A percentile compares a stretch with the other conserved stretches of the same genome.
These are phyloP conservation scores for Xyliphius kryptos DNA, from an alignment of 2,113 vertebrate species.

Conservation along the genomic window DNA sequence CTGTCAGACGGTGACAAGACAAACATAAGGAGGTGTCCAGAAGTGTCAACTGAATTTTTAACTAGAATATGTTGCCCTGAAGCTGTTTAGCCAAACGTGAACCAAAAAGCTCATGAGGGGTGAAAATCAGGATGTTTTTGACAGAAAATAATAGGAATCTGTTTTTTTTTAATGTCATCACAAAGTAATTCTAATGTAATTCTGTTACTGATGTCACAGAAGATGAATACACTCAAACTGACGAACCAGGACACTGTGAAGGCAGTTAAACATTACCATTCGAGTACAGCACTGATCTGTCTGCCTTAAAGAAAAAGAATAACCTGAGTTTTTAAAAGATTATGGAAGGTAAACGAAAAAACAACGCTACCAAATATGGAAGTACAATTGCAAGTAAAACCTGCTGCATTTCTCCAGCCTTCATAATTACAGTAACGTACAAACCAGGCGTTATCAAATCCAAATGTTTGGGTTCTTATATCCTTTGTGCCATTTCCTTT, in stretches of 20 bases:
- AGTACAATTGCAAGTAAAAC: not conserved
- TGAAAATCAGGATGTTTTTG: no score
- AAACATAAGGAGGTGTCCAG: not conserved
- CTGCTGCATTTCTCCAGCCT: no score
- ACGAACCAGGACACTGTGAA: no score
- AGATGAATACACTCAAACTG: not conserved
- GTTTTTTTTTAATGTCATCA: not conserved
- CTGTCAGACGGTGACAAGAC: not conserved
- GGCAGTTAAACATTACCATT: not conserved
- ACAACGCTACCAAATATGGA: no score
- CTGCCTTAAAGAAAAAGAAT: not conserved
- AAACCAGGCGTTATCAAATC: not conserved
- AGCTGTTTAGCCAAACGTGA: not conserved
- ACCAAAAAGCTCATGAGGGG: not conserved
- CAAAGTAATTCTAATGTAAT: constrained; percentile 21
- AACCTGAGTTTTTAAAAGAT: not conserved
- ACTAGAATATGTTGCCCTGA: not conserved
- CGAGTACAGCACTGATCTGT: no score
- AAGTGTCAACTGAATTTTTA: not conserved
- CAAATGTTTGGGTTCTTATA: constrained; percentile 15
- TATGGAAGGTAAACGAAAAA: not conserved
- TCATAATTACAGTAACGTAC: no score
- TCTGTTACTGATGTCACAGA: constrained; percentile 3
- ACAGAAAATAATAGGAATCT: not conserved
- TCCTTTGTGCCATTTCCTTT: constrained; percentile 19